Evolutionary conservation across 2,797 vertebrate genomes (phyloP).

Genomic region (Cossypha niveicapilla): DNA sequence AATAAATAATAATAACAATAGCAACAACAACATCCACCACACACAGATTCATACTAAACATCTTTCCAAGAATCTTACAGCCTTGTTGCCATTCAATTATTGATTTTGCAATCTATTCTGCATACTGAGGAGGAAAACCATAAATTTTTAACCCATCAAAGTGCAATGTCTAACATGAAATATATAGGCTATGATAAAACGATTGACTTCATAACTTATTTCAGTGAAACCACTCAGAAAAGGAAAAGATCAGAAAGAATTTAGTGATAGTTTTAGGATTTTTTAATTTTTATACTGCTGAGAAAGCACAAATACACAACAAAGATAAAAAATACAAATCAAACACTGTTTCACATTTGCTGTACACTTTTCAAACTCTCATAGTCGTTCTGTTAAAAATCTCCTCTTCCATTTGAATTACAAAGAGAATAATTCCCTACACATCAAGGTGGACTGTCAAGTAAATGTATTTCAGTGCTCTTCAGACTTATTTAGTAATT

Average conservation of each 20-base stretch:
- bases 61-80: not conserved
- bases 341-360: not conserved
- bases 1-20: not conserved
- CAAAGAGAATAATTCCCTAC: conserved; percentile 56
- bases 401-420: conserved; percentile 54
- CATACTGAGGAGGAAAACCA: not conserved
- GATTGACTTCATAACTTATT: not conserved
- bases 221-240: not conserved
- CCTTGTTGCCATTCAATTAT: not conserved
- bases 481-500: conserved; percentile 5
- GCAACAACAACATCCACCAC: fast-evolving
- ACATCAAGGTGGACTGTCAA: conserved; percentile 51
- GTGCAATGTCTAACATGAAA: not conserved
- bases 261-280: not conserved
- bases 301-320: not conserved
- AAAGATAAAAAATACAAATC: not conserved
- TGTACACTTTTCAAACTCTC: conserved; percentile 31
- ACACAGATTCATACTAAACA: not conserved
- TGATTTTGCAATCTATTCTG: not conserved
- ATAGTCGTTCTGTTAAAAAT: not conserved
- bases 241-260: not conserved
- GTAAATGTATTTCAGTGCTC: conserved; percentile 22
- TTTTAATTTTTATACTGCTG: not conserved
- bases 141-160: not conserved
- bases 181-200: not conserved